Conservation (phyloP, 2,888 invertebrate species). For the Monoplex corrugatus region DNA sequence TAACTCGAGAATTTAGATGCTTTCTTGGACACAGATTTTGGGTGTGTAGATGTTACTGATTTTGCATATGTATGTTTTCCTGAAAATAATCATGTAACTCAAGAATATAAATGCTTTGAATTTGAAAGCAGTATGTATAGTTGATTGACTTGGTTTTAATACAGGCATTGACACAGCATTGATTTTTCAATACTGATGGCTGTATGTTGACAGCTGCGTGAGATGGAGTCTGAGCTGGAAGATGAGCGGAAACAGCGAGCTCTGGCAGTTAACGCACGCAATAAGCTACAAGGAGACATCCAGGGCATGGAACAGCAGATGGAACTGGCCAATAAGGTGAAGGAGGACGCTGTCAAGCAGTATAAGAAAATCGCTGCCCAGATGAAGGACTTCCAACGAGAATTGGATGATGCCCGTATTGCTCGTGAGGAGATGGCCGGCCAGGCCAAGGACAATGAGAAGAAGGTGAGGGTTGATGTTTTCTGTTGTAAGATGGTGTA, state of each 20-base stretch:
- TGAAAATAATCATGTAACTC: too few species aligned
- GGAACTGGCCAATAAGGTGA: constrained; percentile 92
- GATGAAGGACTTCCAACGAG: constrained; percentile 89
- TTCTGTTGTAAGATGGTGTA: too few species aligned
- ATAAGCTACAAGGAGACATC: constrained; percentile 96
- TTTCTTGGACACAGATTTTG: too few species aligned
- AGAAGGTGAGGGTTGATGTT: constrained; percentile 61
- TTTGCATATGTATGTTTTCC: too few species aligned
- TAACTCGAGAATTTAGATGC: too few species aligned
- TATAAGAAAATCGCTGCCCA: constrained; percentile 89
- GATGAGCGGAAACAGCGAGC: constrained; percentile 97
- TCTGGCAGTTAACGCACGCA: constrained; percentile 91
- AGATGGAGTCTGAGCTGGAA: constrained; percentile 96
- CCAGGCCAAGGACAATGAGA: constrained; percentile 78
- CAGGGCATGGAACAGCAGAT: constrained; percentile 95
- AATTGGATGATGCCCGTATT: constrained; percentile 93
- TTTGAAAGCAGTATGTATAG: too few species aligned
- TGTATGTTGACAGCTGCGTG: constrained; percentile 85
- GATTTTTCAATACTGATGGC: too few species aligned
- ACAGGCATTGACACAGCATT: too few species aligned
- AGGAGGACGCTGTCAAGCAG: constrained; percentile 98
- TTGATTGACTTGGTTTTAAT: too few species aligned
- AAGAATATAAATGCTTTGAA: too few species aligned
- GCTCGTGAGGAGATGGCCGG: constrained; percentile 88
- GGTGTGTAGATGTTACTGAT: too few species aligned